Evolutionary conservation across 2,888 invertebrate species (phyloP).

Genomic region (Dinocampus coccinellae): DNA sequence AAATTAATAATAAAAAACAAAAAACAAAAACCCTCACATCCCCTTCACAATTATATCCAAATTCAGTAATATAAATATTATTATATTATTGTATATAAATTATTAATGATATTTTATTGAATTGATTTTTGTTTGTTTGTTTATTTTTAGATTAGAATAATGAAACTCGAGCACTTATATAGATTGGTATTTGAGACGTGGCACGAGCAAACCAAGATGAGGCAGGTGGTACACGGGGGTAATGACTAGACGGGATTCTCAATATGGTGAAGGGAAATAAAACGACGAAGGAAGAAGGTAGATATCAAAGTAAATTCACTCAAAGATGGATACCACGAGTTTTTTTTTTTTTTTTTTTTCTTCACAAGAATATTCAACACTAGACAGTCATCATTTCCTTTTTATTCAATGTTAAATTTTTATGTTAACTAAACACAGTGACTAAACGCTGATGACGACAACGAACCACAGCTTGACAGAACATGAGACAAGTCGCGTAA

Average conservation of each 20-base stretch:
- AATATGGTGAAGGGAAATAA: background rate
- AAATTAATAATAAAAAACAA: too few species aligned
- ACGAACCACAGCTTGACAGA: too few species aligned
- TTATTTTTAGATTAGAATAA: background rate
- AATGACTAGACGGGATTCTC: conserved; percentile 19
- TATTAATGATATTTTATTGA: background rate
- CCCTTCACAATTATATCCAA: too few species aligned
- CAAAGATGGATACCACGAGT: background rate
- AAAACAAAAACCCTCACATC: too few species aligned
- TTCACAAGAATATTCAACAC: too few species aligned
- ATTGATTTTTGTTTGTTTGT: background rate
- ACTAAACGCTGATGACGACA: too few species aligned
- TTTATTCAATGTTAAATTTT: too few species aligned
- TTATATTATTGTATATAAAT: background rate
- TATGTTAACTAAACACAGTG: too few species aligned
- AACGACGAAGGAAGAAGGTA: background rate
- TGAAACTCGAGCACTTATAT: background rate
- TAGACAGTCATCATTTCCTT: too few species aligned
- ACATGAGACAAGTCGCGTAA: background rate
- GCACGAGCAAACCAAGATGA: conserved; percentile 11
- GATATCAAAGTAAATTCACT: background rate
- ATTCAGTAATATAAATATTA: too few species aligned
- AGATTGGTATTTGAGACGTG: conserved; percentile 14
- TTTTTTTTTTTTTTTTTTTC: background rate
- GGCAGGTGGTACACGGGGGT: conserved; percentile 37